Evolutionary conservation across 1,140 invertebrate species (phyloP), one percentile per base, ranked within the genome.

Genomic region (Zaprionus inermis): DNA sequence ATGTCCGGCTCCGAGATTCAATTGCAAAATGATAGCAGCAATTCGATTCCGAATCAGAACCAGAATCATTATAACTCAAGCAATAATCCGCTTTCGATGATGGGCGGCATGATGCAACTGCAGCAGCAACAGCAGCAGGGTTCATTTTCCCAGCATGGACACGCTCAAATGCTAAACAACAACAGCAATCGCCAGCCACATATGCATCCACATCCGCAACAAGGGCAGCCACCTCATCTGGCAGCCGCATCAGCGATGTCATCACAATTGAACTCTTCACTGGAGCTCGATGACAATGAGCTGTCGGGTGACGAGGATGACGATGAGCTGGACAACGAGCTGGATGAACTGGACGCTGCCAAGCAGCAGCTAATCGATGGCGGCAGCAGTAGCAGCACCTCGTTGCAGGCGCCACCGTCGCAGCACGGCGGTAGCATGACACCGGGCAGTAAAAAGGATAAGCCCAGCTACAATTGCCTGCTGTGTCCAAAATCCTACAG

Each of bases 301-400:
- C 24, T 92, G 28, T 91, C 90, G n/a, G 78, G 78, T 11, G 91
- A 92, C 9, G 91, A 92, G 60, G 91, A 92, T 22, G 91, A 92
- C 44, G 91, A 91, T 20, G 84, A 91, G 7, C 61, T 91, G 51
- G 90, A 91, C 60, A 79, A 85, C 30, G 85, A 89, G 22, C 44
- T 91, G 16, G 90, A 91, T 30, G 84, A 91, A 6, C 46, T 91
- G 46, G 90, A 91, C 20, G 88, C 91, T n/a, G 73, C 90, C 49
- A 92, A 92, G 58, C 90, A 91, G 57, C 90, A 92, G 30, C 72
- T 92, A 1, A 91, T 91, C 20, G 91, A 92, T 63, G 91, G 91
- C 11, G 91, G 91, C 36, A 92, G 91, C 70, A 92, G 90, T 54
- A 91, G 90, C 55, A 91, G 90, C 60, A 91, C 90, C 9, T 92